A percentile compares a stretch with the other conserved stretches of the same genome.
Conservation (phyloP, 2,888 invertebrate genomes). For the Yponomeuta evonymella region DNA sequence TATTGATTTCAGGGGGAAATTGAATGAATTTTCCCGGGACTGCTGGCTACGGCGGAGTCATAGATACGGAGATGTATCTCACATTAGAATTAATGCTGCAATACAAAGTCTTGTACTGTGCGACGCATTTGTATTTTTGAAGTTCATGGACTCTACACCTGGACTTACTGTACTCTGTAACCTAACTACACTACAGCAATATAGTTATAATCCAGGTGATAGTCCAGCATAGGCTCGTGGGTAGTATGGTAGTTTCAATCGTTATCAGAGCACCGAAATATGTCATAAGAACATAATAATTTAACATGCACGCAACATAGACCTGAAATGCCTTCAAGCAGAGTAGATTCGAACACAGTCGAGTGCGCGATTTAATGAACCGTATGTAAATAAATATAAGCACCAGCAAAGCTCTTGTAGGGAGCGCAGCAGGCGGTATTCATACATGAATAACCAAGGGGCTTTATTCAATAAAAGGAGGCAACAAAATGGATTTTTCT, state of each 20-base stretch:
- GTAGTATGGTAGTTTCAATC: no score
- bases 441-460: conserved; percentile 41
- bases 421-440: conserved; percentile 52
- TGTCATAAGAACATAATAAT: background rate
- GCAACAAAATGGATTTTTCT: conserved; percentile 33
- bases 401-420: conserved; percentile 43
- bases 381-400: conserved; percentile 74
- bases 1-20: conserved; percentile 56
- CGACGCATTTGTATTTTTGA: no score
- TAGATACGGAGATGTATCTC: no score
- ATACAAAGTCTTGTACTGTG: background rate
- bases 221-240: no score
- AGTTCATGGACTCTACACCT: no score
- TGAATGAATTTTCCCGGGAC: conserved; percentile 34
- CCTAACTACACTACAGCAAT: no score
- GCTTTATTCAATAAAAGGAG: conserved; percentile 56
- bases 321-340: background rate
- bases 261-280: background rate
- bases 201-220: no score
- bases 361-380: conserved; percentile 69
- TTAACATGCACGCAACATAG: background rate
- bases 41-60: background rate
- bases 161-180: no score
- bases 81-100: background rate
- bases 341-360: conserved; percentile 51